phyloP scores from a whole-genome alignment of 2,888 invertebrate species.

The Parnassius smintheus region DNA sequence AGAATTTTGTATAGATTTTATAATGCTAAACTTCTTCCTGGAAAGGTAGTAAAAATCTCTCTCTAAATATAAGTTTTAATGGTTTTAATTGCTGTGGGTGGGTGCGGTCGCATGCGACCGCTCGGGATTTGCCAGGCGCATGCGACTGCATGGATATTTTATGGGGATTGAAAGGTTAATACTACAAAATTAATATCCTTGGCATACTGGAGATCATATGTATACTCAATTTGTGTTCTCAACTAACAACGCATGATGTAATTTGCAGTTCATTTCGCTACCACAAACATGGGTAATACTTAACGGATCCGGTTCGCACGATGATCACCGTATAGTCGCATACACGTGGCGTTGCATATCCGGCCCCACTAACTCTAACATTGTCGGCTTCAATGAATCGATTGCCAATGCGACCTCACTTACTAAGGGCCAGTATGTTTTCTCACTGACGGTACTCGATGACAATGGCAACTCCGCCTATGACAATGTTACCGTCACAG shows the following conservation, averaged over 20 bases:
- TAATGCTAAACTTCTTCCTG: too few species aligned
- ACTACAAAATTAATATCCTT: too few species aligned
- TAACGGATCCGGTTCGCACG: conserved; percentile 90
- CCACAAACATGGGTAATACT: conserved; percentile 90
- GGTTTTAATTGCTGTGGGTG: too few species aligned
- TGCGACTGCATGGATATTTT: too few species aligned
- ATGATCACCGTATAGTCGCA: conserved; percentile 90
- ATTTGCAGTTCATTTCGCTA: conserved; percentile 86
- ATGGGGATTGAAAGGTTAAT: too few species aligned
- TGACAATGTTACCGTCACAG: conserved; percentile 87
- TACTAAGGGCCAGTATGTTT: conserved; percentile 91
- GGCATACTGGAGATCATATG: too few species aligned
- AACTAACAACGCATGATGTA: conserved; percentile 6
- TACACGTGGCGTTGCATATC: conserved; percentile 92
- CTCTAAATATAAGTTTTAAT: too few species aligned
- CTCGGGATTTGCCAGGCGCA: too few species aligned
- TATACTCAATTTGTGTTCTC: not conserved
- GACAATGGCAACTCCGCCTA: conserved; percentile 91
- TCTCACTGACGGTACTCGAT: conserved; percentile 90
- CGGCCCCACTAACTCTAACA: conserved; percentile 83
- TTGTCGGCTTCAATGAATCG: conserved; percentile 80
- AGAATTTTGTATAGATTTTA: too few species aligned
- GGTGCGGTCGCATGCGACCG: too few species aligned
- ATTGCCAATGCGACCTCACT: conserved; percentile 89
- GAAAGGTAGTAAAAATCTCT: too few species aligned